Base-by-base conservation (phyloP, 2,888 invertebrate species). In the Polydesmus complanatus region DNA sequence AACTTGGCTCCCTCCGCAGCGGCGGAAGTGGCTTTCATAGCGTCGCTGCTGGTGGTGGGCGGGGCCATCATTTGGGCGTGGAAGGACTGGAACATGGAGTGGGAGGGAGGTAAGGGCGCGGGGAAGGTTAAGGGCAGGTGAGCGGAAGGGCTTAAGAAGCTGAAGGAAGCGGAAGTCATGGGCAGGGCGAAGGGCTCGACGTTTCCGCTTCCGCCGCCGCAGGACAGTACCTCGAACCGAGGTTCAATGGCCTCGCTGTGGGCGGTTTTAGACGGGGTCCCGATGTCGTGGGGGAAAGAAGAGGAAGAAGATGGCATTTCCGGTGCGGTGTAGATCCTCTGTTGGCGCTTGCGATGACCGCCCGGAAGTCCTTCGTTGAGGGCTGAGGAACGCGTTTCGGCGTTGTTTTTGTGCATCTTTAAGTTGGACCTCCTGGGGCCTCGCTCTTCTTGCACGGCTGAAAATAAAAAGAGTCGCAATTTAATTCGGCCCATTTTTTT, bases 381-480 rank as follows among this genome's bases (percentile, higher is more conserved):
- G 37, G 37, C 14, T 37, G 37, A 14, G 14, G 14, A 5, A 37
- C 37, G 37, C 8, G 37, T 14, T 37, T 37, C 37, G 14, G 14
- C 37, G 14, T 37, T 37, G n/a, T n/a, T n/a, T 37, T 37, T 37
- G 14, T 37, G 5, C 8, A 63, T 25, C 19, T 19, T 8, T 8
- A 19, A 57, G 26, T 19, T 54, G 19, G 51, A 51, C 19, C 62
- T 27, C 26, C 88, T 75, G 0, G 89, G 89, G 0, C 89, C 89
- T 60, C 89, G 78, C 72, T 89, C 89, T 71, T 86, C 85, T 75
- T 90, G 89, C 0, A 89, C 89, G 21, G 89, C 88, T 86, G 68
- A 25, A 22, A 18, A 54, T 11, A 52, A 21, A 8, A 52, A 8
- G 11, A 18, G 11, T 19, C 11, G 11, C 11, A 11, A 19, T 52